Conservation (phyloP, 2,888 invertebrate species). For the Drosophila acutilabella region DNA sequence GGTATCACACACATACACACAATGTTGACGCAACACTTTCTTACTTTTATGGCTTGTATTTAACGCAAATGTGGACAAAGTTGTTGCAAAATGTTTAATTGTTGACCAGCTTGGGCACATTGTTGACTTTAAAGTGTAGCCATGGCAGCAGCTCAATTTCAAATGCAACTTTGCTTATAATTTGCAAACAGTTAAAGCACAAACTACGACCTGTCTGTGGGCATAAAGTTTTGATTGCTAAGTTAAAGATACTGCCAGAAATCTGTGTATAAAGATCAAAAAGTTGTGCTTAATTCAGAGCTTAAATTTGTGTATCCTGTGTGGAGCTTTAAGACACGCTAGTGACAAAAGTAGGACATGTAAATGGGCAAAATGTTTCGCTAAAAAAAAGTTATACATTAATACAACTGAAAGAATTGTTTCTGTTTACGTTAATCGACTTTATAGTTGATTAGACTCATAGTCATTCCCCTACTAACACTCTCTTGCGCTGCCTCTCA, state of each 20-base stretch:
- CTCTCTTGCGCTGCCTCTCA: too few relatives aligned
- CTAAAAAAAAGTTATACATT: too few relatives aligned
- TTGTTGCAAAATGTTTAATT: conserved; percentile 43
- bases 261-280: background rate
- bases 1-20: conserved; percentile 20
- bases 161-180: background rate
- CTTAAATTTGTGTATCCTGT: background rate
- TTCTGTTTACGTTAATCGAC: too few relatives aligned
- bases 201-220: background rate
- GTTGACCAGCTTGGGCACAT: conserved; percentile 13
- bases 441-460: too few relatives aligned
- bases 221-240: background rate
- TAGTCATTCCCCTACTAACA: too few relatives aligned
- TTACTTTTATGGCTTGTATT: conserved; percentile 45
- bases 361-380: too few relatives aligned
- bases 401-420: too few relatives aligned
- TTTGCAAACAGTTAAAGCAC: conserved; percentile 7
- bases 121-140: conserved; percentile 1
- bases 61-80: conserved; percentile 50
- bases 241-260: background rate
- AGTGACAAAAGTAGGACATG: too few relatives aligned
- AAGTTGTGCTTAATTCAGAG: background rate
- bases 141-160: background rate
- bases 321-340: too few relatives aligned
- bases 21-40: conserved; percentile 56